phyloP scores from a whole-genome alignment of 2,888 invertebrate genomes.

The Cecidostiba fungosa region DNA sequence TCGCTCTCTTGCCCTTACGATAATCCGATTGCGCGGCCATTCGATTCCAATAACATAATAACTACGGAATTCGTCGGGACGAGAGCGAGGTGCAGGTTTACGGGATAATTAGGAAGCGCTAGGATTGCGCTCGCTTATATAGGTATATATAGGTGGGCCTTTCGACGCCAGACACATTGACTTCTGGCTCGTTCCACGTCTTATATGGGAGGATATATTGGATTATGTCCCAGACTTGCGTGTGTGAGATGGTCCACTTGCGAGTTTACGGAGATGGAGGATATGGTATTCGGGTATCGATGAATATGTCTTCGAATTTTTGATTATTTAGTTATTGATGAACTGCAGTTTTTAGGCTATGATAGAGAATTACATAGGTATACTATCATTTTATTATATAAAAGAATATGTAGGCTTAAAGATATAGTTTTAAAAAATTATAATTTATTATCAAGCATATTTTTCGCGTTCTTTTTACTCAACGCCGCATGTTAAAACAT shows the following conservation, averaged over 20 bases:
- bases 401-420: no score
- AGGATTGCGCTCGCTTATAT: slow-evolving; percentile 64
- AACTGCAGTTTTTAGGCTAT: no score
- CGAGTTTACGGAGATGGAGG: neutral
- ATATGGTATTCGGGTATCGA: neutral
- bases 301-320: neutral
- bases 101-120: slow-evolving; percentile 68
- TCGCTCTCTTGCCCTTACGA: slow-evolving; percentile 67
- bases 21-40: slow-evolving; percentile 73
- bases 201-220: slow-evolving; percentile 33
- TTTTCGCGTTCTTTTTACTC: no score
- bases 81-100: slow-evolving; percentile 62
- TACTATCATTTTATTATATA: no score
- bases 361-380: neutral
- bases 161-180: slow-evolving; percentile 13
- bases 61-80: slow-evolving; percentile 67
- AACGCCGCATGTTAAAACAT: no score
- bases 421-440: neutral
- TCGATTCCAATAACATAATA: slow-evolving; percentile 76
- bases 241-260: neutral
- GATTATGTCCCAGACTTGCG: slow-evolving; percentile 29
- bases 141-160: neutral
- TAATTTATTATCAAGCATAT: no score
- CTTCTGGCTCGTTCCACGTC: slow-evolving; percentile 64
- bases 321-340: neutral